Evolutionary conservation across 1,140 invertebrate species (phyloP).

Genomic region (Elysia chlorotica): DNA sequence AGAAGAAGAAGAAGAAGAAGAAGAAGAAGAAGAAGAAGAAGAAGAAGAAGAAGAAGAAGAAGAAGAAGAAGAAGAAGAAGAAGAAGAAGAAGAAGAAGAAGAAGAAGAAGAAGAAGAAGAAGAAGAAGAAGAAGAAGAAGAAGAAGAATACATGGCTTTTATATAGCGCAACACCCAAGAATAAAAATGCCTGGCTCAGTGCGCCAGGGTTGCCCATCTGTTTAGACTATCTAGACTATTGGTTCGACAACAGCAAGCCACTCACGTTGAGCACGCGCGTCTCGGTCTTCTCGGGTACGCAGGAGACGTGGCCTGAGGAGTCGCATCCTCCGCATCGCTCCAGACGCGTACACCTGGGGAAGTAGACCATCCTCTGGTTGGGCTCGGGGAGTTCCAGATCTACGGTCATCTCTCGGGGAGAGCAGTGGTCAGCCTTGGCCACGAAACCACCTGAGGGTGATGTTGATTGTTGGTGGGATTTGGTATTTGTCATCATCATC

Average conservation of each 20-base stretch:
- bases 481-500: too few species aligned
- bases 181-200: not conserved
- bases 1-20: not conserved
- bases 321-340: slow-evolving; percentile 40
- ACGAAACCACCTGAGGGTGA: slow-evolving; percentile 20
- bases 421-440: slow-evolving; percentile 38
- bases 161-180: not conserved
- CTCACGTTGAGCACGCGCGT: slow-evolving; percentile 18
- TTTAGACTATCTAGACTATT: not conserved
- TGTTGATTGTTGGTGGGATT: too few species aligned
- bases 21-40: not conserved
- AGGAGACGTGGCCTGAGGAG: slow-evolving; percentile 26
- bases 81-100: not conserved
- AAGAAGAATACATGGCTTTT: not conserved
- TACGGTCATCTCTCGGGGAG: slow-evolving; percentile 33
- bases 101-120: not conserved
- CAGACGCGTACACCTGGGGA: slow-evolving; percentile 37
- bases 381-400: slow-evolving; percentile 18
- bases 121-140: not conserved
- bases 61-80: not conserved
- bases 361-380: slow-evolving; percentile 30
- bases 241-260: not conserved
- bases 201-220: too few species aligned
- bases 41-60: not conserved
- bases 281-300: slow-evolving; percentile 30